phyloP scores from a whole-genome alignment of 2,797 vertebrate genomes.

The Uromys caudimaculatus region DNA sequence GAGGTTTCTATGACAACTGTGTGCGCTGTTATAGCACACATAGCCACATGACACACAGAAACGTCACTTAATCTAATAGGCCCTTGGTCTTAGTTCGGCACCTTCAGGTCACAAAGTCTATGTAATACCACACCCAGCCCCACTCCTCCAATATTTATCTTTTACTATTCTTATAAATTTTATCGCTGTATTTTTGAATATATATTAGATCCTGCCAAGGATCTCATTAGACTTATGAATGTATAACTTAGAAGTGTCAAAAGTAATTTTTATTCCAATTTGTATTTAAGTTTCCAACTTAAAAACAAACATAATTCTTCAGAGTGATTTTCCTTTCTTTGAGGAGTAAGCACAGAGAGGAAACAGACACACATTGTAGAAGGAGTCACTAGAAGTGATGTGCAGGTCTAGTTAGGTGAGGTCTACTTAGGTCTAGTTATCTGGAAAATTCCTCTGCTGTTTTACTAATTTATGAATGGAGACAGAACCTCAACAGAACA shows the following conservation, averaged over 20 bases:
- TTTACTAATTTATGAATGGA: conserved; percentile 59
- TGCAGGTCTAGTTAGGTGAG: neutral
- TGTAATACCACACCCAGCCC: neutral
- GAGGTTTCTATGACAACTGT: neutral
- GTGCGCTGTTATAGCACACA: neutral
- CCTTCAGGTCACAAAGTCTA: neutral
- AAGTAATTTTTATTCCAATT: conserved; percentile 43
- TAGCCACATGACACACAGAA: neutral
- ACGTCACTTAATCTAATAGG: neutral
- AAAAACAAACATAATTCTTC: conserved; percentile 21
- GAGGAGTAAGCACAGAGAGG: neutral
- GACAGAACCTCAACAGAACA: conserved; percentile 15
- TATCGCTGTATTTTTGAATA: conserved; percentile 38
- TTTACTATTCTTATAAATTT: neutral
- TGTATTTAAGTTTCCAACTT: conserved; percentile 52
- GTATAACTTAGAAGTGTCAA: conserved; percentile 55
- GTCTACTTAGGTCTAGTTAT: neutral
- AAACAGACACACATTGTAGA: neutral
- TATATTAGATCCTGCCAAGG: neutral
- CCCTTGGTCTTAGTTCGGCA: neutral
- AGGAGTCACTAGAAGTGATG: conserved; percentile 32
- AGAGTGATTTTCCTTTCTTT: neutral
- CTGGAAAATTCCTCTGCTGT: conserved; percentile 22
- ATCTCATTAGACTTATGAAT: conserved; percentile 23
- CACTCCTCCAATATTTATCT: neutral